Base-by-base conservation (phyloP, 2,888 invertebrate genomes). In the Bruchidius siliquastri region DNA sequence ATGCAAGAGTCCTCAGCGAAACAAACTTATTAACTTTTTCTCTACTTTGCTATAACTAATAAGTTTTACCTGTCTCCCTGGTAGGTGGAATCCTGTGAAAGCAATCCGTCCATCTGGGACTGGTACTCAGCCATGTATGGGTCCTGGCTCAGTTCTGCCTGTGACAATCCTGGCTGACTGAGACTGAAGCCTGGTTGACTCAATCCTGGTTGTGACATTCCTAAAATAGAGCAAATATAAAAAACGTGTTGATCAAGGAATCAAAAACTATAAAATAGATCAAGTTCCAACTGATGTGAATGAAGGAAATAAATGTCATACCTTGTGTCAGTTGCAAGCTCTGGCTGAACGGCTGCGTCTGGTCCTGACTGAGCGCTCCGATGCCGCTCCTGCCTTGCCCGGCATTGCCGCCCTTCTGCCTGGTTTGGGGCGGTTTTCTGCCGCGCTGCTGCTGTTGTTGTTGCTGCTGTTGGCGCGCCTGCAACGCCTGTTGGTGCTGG, bases 81-180 rank as follows among this genome's bases (percentile, higher is more conserved):
- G 78, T 87, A 87, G 68, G 86, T 87, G n/a, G 86, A 86, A 79
- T 85, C 97, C 88, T 98, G 98, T 71, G 97, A 98, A 82, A 98
- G 89, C 83, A 98, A 90, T 73, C 96, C 96, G 86, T 98, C 98
- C 89, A 96, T 95, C 88, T 98, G 97, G 72, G 97, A 97, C 84
- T 94, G 94, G 86, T 94, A 94, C 86, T 96, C 96, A 72, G 93
- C 92, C 86, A 94, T 91, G 85, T 93, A 92, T 75, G 94, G 94
- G 87, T 96, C 96, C 89, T 95, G 93, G 80, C 92, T 92, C 80
- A 92, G 88, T 86, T 94, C 94, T 8, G 91, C 89, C 83, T 94
- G 94, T 21, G 91, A 91, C 70, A 92, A 84, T 72, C 92, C 92
- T 3, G 91, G 91, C 82, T 90, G 93, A 68, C 92, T 91, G 20